These are phyloP conservation scores for Wasmannia auropunctata DNA, from an alignment of 1,140 invertebrate genomes.

Conservation along the genomic window DNA sequence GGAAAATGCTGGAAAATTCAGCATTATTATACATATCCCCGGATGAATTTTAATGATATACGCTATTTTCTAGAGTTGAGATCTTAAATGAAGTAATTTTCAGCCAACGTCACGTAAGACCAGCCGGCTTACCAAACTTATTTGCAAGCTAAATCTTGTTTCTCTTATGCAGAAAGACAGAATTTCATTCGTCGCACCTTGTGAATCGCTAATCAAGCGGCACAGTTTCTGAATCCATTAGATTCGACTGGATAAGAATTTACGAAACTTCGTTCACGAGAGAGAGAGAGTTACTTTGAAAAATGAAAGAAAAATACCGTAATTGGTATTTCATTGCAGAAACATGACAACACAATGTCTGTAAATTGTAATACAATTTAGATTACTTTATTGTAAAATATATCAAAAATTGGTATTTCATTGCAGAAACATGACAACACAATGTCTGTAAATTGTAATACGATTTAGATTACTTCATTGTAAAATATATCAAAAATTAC, in stretches of 20 bases:
- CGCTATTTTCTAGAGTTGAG: neutral
- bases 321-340: neutral
- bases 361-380: neutral
- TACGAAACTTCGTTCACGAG: neutral
- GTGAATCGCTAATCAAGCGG: conserved; percentile 40
- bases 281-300: neutral
- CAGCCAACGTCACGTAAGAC: conserved; percentile 12
- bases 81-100: conserved; percentile 29
- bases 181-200: conserved; percentile 23
- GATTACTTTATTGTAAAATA: too few relatives aligned
- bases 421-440: neutral
- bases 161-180: conserved; percentile 16
- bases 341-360: neutral
- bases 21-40: neutral
- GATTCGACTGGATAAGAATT: neutral
- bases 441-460: neutral
- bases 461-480: too few relatives aligned
- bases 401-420: neutral
- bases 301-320: neutral
- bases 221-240: conserved; percentile 21
- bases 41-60: conserved; percentile 25
- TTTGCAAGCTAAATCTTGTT: conserved; percentile 53
- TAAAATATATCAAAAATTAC: neutral
- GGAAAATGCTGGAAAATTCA: conserved; percentile 1
- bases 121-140: conserved; percentile 15